phyloP scores from a whole-genome alignment of 2,113 vertebrate species.

The Corvus hawaiiensis region DNA sequence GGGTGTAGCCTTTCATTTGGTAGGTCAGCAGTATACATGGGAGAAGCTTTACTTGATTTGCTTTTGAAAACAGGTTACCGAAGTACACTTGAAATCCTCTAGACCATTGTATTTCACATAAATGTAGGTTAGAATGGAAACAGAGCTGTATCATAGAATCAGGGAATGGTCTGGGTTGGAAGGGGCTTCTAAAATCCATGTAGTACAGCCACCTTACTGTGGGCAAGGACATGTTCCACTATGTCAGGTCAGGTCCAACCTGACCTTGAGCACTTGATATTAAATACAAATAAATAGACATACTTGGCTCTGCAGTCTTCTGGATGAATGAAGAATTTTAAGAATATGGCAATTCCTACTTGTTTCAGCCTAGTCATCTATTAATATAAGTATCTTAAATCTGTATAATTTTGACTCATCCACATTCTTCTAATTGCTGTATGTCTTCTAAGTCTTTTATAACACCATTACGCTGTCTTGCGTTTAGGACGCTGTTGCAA shows the following conservation, averaged over 20 bases:
- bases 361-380: background rate
- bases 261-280: background rate
- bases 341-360: background rate
- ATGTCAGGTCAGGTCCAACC: background rate
- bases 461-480: background rate
- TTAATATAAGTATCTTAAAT: background rate
- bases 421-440: background rate
- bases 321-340: background rate
- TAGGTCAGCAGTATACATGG: background rate
- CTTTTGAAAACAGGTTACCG: slow-evolving; percentile 32
- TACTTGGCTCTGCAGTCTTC: background rate
- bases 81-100: background rate
- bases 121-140: background rate
- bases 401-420: background rate
- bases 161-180: background rate
- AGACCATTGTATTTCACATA: background rate
- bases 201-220: background rate
- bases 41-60: slow-evolving; percentile 27
- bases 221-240: background rate
- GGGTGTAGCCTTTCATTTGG: slow-evolving; percentile 45
- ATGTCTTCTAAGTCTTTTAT: background rate
- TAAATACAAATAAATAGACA: background rate
- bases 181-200: background rate
- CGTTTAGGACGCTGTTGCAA: background rate
- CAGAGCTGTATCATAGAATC: background rate